Base-by-base conservation (phyloP, 2,888 invertebrate species). In the Urechis unicinctus region DNA sequence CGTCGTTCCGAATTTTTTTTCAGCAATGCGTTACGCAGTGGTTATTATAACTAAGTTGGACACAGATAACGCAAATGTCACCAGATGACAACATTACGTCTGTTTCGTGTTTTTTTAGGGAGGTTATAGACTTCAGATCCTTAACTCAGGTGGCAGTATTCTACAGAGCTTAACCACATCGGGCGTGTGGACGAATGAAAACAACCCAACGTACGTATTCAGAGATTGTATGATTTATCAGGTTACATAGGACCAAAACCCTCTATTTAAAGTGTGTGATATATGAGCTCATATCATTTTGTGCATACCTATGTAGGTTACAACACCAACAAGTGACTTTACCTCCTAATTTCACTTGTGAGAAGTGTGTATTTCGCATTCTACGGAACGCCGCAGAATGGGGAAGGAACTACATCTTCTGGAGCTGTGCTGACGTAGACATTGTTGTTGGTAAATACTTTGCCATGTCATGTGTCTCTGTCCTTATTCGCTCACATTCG, bases 391-490 rank as follows among this genome's bases (percentile, higher is more conserved):
- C 95, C 0, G 84, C 85, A 26, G 95, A 97, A 81, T 95, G 93
- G 92, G 85, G 87, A 0, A 53, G 49, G 2, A 84, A 82, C 68
- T 95, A 94, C 79, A 81, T 87, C 61, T 95, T 96, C 82, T 94
- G 92, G 91, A 92, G 92, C 0, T 96, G 96, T 74, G 89, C 94
- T 2, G 95, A 96, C 78, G 88, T 96, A 53, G 91, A 93, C 71
- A 88, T 95, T 58, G 70, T 77, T 25, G 52, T 55, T 41, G 24
- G 54, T 54, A 29, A 22, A 31, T n/a, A n/a, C n/a, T n/a, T n/a
- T n/a, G n/a, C n/a, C n/a, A n/a, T n/a, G n/a, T 48, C 36, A 57
- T 64, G 52, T 65, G 66, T 50, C 61, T 61, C 41, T 51, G 56
- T 57, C 36, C 13, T 13, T 17, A 21, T 17, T 45, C 22, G 9